These are phyloP conservation scores for Bombus vancouverensis DNA, from an alignment of 1,140 invertebrate genomes.

Conservation along the genomic window DNA sequence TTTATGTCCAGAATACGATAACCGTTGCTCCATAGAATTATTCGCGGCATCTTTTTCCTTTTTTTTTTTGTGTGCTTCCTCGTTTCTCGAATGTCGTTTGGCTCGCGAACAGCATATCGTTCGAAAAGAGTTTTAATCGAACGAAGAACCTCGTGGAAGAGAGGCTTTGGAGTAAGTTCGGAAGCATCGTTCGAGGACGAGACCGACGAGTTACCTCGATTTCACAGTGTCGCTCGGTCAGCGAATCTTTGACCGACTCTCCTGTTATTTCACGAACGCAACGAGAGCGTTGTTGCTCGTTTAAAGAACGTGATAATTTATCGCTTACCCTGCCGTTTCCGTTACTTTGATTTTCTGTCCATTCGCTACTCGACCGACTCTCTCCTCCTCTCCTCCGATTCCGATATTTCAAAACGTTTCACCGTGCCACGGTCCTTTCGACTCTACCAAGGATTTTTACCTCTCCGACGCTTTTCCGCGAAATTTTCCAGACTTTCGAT, in stretches of 20 bases:
- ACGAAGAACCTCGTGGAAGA: background rate
- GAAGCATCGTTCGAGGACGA: slow-evolving; percentile 27
- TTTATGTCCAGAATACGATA: slow-evolving; percentile 51
- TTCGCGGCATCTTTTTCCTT: slow-evolving; percentile 12
- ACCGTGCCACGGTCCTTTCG: background rate
- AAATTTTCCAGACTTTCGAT: background rate
- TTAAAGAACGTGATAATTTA: background rate
- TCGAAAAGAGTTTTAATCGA: background rate
- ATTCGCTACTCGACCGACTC: background rate
- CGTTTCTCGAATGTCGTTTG: no score
- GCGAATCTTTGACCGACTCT: slow-evolving; percentile 35
- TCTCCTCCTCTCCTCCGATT: no score
- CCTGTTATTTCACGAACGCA: background rate
- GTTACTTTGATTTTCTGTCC: background rate
- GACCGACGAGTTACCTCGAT: slow-evolving; percentile 6
- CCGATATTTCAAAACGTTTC: background rate
- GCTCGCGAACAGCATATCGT: background rate
- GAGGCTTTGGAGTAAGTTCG: slow-evolving; percentile 21
- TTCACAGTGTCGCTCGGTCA: slow-evolving; percentile 48
- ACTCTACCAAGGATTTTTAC: background rate
- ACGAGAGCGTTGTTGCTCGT: background rate
- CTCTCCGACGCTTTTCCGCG: background rate
- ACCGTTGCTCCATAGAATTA: slow-evolving; percentile 47
- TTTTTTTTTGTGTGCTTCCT: background rate
- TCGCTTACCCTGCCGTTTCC: background rate